Evolutionary conservation across 2,797 vertebrate species (phyloP).

Genomic region (Girardinus metallicus): DNA sequence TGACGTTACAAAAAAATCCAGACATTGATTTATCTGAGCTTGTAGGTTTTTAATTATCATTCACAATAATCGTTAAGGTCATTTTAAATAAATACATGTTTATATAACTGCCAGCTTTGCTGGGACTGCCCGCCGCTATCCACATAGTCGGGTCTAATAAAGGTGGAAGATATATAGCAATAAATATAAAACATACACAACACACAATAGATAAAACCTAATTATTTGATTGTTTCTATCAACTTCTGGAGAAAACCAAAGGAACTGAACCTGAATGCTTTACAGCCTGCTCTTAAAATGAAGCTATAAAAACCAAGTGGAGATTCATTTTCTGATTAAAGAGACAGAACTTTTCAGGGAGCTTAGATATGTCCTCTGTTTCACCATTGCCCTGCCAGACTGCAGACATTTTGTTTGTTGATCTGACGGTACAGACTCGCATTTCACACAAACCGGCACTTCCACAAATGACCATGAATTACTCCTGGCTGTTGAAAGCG

Average conservation of each 20-base stretch:
- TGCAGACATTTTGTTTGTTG: conserved; percentile 28
- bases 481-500: conserved; percentile 59
- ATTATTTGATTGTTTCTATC: not conserved
- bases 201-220: not conserved
- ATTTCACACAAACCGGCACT: conserved; percentile 50
- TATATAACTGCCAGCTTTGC: not conserved
- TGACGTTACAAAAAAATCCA: not conserved
- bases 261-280: not conserved
- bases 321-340: not conserved
- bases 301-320: not conserved
- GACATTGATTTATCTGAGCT: not conserved
- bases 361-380: conserved; percentile 7
- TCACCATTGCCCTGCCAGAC: conserved; percentile 20
- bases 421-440: conserved; percentile 2
- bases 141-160: no score
- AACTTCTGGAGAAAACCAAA: no score
- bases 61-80: not conserved
- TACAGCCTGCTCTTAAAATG: not conserved
- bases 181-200: not conserved
- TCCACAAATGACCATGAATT: conserved; percentile 70
- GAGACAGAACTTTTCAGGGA: not conserved
- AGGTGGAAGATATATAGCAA: no score
- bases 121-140: no score
- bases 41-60: not conserved
- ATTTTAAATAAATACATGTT: not conserved